phyloP scores from a whole-genome alignment of 2,113 vertebrate genomes.

The Pholis gunnellus region DNA sequence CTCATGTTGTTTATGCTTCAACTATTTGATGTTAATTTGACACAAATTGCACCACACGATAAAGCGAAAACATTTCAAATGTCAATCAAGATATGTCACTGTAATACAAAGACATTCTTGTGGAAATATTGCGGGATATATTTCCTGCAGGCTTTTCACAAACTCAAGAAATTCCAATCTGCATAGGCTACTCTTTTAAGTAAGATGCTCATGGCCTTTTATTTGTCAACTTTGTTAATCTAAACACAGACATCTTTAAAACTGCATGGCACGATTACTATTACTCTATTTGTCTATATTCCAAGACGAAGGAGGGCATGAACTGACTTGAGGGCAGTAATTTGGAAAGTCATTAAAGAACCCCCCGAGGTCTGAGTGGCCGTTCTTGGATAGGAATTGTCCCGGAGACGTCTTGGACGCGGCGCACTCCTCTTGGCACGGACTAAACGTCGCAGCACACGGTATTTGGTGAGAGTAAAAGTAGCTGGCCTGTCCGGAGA shows the following conservation, averaged over 20 bases:
- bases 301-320: slow-evolving; percentile 53
- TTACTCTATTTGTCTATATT: slow-evolving; percentile 61
- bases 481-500: slow-evolving; percentile 81
- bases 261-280: not conserved
- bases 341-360: slow-evolving; percentile 71
- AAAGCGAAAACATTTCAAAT: not conserved
- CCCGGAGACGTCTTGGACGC: slow-evolving; percentile 60
- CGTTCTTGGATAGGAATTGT: slow-evolving; percentile 62
- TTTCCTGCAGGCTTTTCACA: not conserved
- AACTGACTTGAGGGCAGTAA: slow-evolving; percentile 68
- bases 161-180: not conserved
- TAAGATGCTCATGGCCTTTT: not conserved
- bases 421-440: slow-evolving; percentile 69
- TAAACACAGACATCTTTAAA: not conserved
- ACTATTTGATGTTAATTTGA: not conserved
- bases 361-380: slow-evolving; percentile 65
- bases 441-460: slow-evolving; percentile 54
- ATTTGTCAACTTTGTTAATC: not conserved
- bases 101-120: not conserved
- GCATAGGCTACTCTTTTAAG: not conserved
- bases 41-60: not conserved
- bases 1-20: not conserved
- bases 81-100: not conserved
- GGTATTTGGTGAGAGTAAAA: slow-evolving; percentile 82
- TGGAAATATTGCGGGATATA: not conserved